phyloP scores from a whole-genome alignment of 2,113 vertebrate genomes.

The Etheostoma spectabile region DNA sequence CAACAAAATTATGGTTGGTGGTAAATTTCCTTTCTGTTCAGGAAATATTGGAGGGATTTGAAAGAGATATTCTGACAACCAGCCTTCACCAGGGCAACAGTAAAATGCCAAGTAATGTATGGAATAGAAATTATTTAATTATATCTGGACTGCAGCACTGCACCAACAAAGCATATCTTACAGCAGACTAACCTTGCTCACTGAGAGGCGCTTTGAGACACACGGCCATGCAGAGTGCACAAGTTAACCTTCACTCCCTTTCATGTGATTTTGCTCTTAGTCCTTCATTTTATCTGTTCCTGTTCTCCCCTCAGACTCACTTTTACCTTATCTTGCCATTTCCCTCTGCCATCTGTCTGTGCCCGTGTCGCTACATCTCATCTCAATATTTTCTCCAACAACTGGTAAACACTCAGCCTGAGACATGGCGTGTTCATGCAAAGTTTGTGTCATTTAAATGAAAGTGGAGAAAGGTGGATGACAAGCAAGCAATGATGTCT shows the following conservation, averaged over 20 bases:
- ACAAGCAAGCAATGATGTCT: constrained; percentile 16
- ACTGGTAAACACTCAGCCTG: constrained; percentile 7
- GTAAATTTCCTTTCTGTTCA: neutral
- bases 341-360: neutral
- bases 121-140: constrained; percentile 10
- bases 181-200: neutral
- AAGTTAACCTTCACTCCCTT: constrained; percentile 22
- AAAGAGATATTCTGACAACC: neutral
- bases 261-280: constrained; percentile 14
- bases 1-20: too few relatives aligned
- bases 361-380: neutral
- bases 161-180: neutral
- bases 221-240: neutral
- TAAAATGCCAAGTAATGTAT: neutral
- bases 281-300: constrained; percentile 14
- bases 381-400: constrained; percentile 28
- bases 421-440: neutral
- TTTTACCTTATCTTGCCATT: neutral
- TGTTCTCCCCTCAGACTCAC: neutral
- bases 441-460: constrained; percentile 23
- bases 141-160: neutral
- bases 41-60: neutral
- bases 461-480: neutral
- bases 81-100: neutral
- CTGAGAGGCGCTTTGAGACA: neutral